These are phyloP conservation scores for Linhomoeus sp. DNA, from an alignment of 2,888 invertebrate genomes.

Conservation along the genomic window DNA sequence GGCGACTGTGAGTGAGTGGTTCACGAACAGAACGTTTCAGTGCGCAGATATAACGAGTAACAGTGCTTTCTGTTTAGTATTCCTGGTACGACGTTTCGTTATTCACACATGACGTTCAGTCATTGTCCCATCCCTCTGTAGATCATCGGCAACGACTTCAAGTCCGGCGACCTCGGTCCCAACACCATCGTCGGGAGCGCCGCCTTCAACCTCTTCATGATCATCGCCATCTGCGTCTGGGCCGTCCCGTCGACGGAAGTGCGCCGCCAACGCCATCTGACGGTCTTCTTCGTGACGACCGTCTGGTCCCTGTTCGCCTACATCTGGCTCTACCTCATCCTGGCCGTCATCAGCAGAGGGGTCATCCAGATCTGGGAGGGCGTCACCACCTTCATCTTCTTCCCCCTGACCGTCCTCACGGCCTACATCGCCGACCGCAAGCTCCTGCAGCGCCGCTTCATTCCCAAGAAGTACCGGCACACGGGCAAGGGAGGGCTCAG, in stretches of 20 bases:
- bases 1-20: too few relatives aligned
- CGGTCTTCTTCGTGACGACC: conserved; percentile 92
- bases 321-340: conserved; percentile 87
- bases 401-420: conserved; percentile 82
- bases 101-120: neutral
- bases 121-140: conserved; percentile 1
- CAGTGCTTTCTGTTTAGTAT: too few relatives aligned
- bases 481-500: neutral
- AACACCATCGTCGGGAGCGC: conserved; percentile 97
- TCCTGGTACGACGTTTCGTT: too few relatives aligned
- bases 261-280: conserved; percentile 28
- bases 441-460: conserved; percentile 23
- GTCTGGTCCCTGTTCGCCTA: conserved; percentile 96
- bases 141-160: conserved; percentile 56
- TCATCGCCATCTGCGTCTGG: conserved; percentile 73
- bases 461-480: neutral
- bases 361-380: conserved; percentile 94
- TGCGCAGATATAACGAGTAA: too few relatives aligned
- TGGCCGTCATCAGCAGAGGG: conserved; percentile 51
- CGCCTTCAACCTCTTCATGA: conserved; percentile 92
- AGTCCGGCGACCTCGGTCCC: conserved; percentile 89
- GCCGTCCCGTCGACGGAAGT: conserved; percentile 15
- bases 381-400: conserved; percentile 76
- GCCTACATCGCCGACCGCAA: conserved; percentile 83
- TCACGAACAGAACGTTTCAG: too few relatives aligned